These are phyloP conservation scores for Lophura nycthemera DNA, from an alignment of 2,113 vertebrate genomes.

Conservation along the genomic window DNA sequence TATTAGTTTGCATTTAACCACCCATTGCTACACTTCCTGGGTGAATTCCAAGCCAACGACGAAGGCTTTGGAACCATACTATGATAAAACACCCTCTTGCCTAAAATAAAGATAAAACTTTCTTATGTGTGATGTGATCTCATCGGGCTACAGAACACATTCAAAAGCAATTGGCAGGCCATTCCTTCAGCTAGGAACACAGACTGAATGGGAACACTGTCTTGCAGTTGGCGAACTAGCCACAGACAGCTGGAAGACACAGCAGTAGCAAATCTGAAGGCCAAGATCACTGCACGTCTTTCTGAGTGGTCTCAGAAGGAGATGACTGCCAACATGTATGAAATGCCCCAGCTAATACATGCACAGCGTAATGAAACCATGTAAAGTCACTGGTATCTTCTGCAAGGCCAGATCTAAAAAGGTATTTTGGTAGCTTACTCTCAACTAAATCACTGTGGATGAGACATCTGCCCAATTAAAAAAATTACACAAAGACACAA, in stretches of 20 bases:
- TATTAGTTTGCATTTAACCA: constrained; percentile 36
- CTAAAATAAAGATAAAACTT: constrained; percentile 50
- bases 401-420: background rate
- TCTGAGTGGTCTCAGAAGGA: background rate
- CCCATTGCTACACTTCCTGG: constrained; percentile 41
- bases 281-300: background rate
- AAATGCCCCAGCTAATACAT: background rate
- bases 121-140: constrained; percentile 35
- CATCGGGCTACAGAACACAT: constrained; percentile 14
- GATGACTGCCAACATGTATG: background rate
- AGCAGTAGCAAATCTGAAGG: background rate
- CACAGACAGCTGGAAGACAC: constrained; percentile 8
- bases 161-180: constrained; percentile 25
- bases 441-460: background rate
- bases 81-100: constrained; percentile 28
- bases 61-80: background rate
- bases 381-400: background rate
- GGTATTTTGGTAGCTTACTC: background rate
- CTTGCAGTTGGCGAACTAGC: constrained; percentile 10
- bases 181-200: accelerated
- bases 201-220: background rate
- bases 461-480: accelerated
- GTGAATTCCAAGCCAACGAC: constrained; percentile 36
- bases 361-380: accelerated
- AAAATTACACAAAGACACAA: background rate